These are phyloP conservation scores for Gymnopithys bicolor DNA, from an alignment of 2,797 vertebrate species.

Conservation along the genomic window DNA sequence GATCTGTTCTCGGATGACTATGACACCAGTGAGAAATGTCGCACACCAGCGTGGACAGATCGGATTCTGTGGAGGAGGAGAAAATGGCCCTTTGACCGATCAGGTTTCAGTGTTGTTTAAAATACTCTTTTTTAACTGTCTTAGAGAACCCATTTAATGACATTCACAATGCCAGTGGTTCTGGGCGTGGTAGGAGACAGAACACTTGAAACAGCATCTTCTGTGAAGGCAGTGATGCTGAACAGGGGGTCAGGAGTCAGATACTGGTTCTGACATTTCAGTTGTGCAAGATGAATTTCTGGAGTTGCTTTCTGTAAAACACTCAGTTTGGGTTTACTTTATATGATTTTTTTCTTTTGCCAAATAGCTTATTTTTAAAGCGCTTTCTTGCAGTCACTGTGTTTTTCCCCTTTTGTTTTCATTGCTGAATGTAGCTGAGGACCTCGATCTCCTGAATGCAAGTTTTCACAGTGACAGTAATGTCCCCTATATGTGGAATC, in stretches of 20 bases:
- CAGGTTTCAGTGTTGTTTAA: slow-evolving; percentile 78
- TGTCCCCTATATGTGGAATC: slow-evolving; percentile 84
- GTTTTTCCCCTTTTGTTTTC: not conserved
- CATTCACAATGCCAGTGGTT: not conserved
- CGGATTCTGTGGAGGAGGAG: slow-evolving; percentile 96
- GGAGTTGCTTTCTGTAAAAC: not conserved
- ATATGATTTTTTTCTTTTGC: not conserved
- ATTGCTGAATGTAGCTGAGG: slow-evolving; percentile 83
- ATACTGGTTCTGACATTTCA: not conserved
- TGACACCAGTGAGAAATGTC: slow-evolving; percentile 98
- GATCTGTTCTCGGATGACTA: slow-evolving; percentile 99
- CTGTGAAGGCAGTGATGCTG: not conserved
- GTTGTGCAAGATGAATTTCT: not conserved
- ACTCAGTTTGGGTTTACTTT: not conserved
- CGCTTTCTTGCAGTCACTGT: not conserved
- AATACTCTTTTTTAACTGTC: not conserved
- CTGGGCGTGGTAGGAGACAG: not conserved
- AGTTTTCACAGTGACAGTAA: slow-evolving; percentile 83
- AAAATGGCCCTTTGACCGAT: slow-evolving; percentile 96
- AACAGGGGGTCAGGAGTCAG: not conserved
- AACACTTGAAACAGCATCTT: not conserved
- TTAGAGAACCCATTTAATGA: not conserved
- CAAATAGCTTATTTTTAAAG: not conserved
- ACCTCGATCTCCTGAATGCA: slow-evolving; percentile 91
- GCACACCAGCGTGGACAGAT: slow-evolving; percentile 97